Evolutionary conservation across 2,888 invertebrate species (phyloP).

Genomic region (Eulithis testata): DNA sequence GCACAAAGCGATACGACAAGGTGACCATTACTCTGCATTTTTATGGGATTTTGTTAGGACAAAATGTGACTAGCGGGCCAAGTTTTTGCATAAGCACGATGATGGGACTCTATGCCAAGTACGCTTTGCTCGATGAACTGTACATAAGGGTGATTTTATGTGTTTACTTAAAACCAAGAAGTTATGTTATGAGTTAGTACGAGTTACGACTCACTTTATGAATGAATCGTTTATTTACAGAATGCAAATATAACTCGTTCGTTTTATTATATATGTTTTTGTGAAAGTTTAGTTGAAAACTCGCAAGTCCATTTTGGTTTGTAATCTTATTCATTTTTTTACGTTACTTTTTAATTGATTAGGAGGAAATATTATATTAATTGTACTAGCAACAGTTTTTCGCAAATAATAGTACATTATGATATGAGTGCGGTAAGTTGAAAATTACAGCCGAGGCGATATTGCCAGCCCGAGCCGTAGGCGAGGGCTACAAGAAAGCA

Average conservation of each 20-base stretch:
- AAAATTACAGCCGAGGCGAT: no score
- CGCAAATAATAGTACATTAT: no score
- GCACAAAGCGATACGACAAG: constrained; percentile 41
- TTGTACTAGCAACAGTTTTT: no score
- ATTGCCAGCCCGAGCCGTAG: no score
- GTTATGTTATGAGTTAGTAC: not conserved
- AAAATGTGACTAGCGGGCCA: constrained; percentile 16
- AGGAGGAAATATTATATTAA: no score
- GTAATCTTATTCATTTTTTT: not conserved
- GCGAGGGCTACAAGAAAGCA: no score
- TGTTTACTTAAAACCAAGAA: constrained; percentile 11
- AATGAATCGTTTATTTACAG: not conserved
- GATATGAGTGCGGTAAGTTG: no score
- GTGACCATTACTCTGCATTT: constrained; percentile 34
- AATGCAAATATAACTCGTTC: not conserved
- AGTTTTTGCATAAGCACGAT: constrained; percentile 21
- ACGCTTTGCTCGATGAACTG: constrained; percentile 12
- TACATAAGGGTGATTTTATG: not conserved
- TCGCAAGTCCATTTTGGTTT: not conserved
- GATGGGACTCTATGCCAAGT: constrained; percentile 17
- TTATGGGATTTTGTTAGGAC: constrained; percentile 25
- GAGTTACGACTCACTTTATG: constrained; percentile 3
- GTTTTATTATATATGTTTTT: not conserved
- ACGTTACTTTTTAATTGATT: no score
- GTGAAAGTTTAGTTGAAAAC: not conserved